Evolutionary conservation across 1,140 invertebrate species (phyloP).

Genomic region (Pogonomyrmex californicus): DNA sequence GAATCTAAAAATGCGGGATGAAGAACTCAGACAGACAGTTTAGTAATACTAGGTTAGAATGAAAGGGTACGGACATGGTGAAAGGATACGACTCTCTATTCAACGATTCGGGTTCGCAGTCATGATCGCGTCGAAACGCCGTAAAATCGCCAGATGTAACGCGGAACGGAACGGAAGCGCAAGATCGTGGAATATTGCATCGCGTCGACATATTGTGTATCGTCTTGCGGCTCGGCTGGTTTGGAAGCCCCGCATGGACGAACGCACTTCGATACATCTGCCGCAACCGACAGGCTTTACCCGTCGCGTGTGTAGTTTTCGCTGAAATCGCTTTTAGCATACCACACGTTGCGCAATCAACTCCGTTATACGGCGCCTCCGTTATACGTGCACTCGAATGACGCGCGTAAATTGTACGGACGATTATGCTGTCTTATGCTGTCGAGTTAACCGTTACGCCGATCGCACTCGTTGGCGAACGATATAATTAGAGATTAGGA

Average conservation of each 20-base stretch:
- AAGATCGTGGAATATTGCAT: conserved; percentile 56
- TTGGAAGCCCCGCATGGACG: conserved; percentile 52
- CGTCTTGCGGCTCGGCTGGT: conserved; percentile 67
- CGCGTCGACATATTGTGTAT: conserved; percentile 30
- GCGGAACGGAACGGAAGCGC: conserved; percentile 23
- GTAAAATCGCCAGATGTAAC: conserved; percentile 36
- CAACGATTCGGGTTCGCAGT: background rate
- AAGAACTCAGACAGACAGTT: background rate
- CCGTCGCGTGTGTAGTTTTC: conserved; percentile 56
- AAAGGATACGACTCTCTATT: background rate
- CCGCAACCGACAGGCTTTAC: conserved; percentile 55
- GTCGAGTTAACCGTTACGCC: conserved; percentile 31
- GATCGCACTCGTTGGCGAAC: conserved; percentile 8
- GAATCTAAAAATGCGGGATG: background rate
- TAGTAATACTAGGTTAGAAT: background rate
- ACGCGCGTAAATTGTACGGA: conserved; percentile 15
- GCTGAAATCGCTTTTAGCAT: conserved; percentile 54
- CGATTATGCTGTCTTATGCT: background rate
- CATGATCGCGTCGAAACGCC: conserved; percentile 14
- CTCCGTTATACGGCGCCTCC: background rate
- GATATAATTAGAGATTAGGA: conserved; percentile 41
- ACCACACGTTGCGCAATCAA: conserved; percentile 17
- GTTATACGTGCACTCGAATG: background rate
- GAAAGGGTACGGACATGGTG: no score
- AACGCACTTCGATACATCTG: conserved; percentile 76